Evolutionary conservation across 2,888 invertebrate species (phyloP).

Genomic region (Acanthosepion esculentum): DNA sequence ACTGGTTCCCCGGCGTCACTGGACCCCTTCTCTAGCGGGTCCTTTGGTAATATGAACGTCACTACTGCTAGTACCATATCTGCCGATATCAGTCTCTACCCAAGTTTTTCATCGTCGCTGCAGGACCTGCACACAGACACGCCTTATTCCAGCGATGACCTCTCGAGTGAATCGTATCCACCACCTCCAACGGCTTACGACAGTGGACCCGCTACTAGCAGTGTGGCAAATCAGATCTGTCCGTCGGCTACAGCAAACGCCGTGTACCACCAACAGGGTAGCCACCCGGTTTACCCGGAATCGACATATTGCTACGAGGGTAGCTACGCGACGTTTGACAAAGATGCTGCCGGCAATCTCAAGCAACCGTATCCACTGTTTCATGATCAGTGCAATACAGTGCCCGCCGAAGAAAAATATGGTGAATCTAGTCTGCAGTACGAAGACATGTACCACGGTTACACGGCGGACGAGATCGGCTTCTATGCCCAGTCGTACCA

Average conservation of each 20-base stretch:
- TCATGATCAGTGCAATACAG: conserved; percentile 50
- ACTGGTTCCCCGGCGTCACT: conserved; percentile 44
- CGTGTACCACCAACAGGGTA: conserved; percentile 50
- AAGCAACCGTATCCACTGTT: conserved; percentile 52
- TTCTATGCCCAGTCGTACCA: conserved; percentile 58
- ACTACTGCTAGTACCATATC: conserved; percentile 41
- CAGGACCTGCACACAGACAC: conserved; percentile 46
- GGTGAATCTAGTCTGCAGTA: conserved; percentile 55
- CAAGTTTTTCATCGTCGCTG: background rate
- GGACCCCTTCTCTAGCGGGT: conserved; percentile 47
- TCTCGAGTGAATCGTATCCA: conserved; percentile 48
- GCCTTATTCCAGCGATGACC: conserved; percentile 47
- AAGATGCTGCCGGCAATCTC: conserved; percentile 54
- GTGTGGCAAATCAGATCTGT: conserved; percentile 51
- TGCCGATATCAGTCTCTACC: conserved; percentile 46
- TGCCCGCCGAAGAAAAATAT: conserved; percentile 54
- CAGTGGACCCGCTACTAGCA: conserved; percentile 53
- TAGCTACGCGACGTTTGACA: conserved; percentile 60
- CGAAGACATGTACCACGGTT: conserved; percentile 64
- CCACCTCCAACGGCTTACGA: conserved; percentile 51
- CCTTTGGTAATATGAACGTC: conserved; percentile 48
- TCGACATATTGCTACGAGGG: conserved; percentile 65
- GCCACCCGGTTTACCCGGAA: conserved; percentile 60
- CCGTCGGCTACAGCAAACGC: background rate
- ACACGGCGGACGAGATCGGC: conserved; percentile 59